These are phyloP conservation scores for Antennarius maculatus DNA, from an alignment of 2,797 vertebrate species.

Conservation along the genomic window DNA sequence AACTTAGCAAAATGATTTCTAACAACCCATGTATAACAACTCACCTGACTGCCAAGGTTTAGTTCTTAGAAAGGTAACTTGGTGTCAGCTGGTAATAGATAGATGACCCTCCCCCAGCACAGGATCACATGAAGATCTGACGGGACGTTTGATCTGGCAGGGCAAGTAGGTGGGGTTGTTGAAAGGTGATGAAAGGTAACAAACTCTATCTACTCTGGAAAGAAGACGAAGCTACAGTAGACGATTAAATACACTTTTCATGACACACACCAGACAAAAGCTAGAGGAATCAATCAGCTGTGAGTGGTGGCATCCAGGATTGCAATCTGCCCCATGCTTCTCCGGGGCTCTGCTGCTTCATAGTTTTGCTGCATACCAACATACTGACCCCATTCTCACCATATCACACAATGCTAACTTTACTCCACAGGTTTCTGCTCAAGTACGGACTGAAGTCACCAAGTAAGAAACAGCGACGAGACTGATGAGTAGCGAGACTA, in stretches of 20 bases:
- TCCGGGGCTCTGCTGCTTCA: slow-evolving; percentile 20
- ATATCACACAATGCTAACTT: slow-evolving; percentile 12
- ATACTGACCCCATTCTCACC: slow-evolving; percentile 75
- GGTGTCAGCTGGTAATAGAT: no score
- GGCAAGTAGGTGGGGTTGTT: no score
- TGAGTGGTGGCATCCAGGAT: slow-evolving; percentile 39
- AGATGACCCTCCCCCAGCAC: no score
- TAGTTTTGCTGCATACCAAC: slow-evolving; percentile 63
- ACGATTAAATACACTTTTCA: no score
- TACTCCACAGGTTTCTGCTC: slow-evolving; percentile 23
- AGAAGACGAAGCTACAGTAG: neutral
- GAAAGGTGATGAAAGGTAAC: no score
- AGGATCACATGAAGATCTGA: no score
- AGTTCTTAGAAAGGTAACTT: no score
- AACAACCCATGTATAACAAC: no score
- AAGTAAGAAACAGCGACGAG: neutral
- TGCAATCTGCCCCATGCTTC: slow-evolving; percentile 37
- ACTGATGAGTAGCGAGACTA: neutral
- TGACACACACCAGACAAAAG: slow-evolving; percentile 22
- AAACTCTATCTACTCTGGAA: neutral
- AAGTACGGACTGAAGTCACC: slow-evolving; percentile 18
- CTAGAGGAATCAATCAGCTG: slow-evolving; percentile 29
- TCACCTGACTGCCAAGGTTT: no score
- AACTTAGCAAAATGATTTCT: no score
- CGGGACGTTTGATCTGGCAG: no score